These are phyloP conservation scores for Lysiphlebus fabarum DNA, from an alignment of 1,140 invertebrate genomes.

Conservation along the genomic window DNA sequence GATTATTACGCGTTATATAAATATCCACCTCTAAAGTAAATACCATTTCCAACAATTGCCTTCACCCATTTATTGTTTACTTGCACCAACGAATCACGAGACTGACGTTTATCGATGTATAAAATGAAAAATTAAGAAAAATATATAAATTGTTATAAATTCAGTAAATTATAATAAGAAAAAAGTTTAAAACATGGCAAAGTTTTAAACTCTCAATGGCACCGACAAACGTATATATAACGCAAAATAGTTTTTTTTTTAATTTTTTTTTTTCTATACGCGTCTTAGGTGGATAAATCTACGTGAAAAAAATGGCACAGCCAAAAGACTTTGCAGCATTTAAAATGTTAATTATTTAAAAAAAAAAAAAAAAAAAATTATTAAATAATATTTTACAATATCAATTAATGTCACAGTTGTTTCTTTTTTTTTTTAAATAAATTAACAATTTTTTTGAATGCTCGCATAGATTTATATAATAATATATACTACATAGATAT, in stretches of 20 bases:
- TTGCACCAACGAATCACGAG: constrained; percentile 14
- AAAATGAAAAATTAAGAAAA: constrained; percentile 10
- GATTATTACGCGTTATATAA: neutral
- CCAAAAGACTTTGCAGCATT: constrained; percentile 39
- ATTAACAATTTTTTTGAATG: too few relatives aligned
- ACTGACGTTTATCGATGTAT: neutral
- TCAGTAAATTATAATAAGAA: too few relatives aligned
- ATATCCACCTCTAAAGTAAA: neutral
- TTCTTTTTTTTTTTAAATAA: too few relatives aligned
- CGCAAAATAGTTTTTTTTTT: constrained; percentile 15
- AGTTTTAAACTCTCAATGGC: too few relatives aligned
- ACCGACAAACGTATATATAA: neutral
- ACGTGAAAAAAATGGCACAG: constrained; percentile 48
- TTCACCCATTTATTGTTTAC: neutral
- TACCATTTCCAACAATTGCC: constrained; percentile 2
- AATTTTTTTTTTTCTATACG: constrained; percentile 18
- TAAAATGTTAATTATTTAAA: too few relatives aligned
- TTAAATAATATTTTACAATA: too few relatives aligned
- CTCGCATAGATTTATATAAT: too few relatives aligned
- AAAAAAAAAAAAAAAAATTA: too few relatives aligned
- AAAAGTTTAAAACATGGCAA: too few relatives aligned
- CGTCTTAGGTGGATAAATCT: constrained; percentile 42
- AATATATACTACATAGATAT: too few relatives aligned
- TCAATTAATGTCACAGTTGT: too few relatives aligned
- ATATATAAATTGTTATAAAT: neutral